Conservation (phyloP, 2,113 vertebrate species). For the Ariopsis seemanni region DNA sequence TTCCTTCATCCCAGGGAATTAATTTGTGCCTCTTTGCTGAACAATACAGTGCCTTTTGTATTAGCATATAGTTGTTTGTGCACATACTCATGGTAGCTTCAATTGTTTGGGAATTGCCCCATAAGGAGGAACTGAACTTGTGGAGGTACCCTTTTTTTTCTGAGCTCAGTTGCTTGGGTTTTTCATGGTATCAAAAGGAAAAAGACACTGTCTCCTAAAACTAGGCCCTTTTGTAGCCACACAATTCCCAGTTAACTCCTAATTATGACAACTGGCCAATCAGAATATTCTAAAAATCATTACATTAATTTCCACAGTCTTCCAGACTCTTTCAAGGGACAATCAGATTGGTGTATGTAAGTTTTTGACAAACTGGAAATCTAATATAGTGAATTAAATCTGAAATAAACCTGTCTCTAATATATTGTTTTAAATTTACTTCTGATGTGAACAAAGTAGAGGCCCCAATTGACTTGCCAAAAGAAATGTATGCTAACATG, state of each 20-base stretch:
- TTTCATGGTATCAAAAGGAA: neutral
- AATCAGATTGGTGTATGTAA: too few relatives aligned
- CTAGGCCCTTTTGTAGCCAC: neutral
- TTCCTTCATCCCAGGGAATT: neutral
- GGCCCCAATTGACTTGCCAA: too few relatives aligned
- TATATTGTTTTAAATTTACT: too few relatives aligned
- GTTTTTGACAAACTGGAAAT: too few relatives aligned
- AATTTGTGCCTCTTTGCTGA: neutral
- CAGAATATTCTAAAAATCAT: too few relatives aligned
- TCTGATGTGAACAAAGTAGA: too few relatives aligned
- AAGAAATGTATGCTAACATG: too few relatives aligned
- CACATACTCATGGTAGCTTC: neutral
- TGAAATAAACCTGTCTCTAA: too few relatives aligned
- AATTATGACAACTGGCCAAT: neutral
- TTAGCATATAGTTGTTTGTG: neutral
- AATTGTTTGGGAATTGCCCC: neutral
- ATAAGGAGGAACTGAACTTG: neutral
- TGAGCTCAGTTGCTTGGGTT: neutral
- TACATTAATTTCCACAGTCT: too few relatives aligned
- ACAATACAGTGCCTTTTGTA: neutral
- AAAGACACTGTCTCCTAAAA: neutral
- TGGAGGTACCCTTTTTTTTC: neutral
- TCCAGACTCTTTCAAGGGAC: neutral
- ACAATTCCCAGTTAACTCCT: neutral
- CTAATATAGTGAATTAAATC: too few relatives aligned